Percentiles rank a stretch among this genome's conserved stretches.
These are phyloP conservation scores for Platycheirus rosarum DNA, from an alignment of 2,888 invertebrate species.

Conservation along the genomic window DNA sequence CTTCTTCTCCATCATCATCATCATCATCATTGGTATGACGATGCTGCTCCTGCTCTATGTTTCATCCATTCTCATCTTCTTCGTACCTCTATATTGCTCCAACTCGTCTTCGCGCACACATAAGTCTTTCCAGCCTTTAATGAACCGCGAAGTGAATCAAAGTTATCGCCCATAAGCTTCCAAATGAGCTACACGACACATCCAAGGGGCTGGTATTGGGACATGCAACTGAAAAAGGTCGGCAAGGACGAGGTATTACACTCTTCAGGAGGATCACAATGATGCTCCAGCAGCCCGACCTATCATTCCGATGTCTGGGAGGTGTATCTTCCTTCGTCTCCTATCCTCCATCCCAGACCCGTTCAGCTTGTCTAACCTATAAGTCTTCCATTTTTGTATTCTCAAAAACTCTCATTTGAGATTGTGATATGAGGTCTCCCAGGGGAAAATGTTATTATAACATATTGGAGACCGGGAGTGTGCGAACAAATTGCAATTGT, in stretches of 20 bases:
- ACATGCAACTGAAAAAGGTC: conserved; percentile 2
- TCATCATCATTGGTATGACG: conserved; percentile 13
- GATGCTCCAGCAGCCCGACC: conserved; percentile 45
- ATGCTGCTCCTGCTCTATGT: conserved; percentile 42
- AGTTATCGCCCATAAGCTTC: conserved; percentile 75
- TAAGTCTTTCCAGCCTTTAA: conserved; percentile 78
- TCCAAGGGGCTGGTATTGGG: conserved; percentile 7
- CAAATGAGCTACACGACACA: conserved; percentile 72
- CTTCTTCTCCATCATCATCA: conserved; percentile 14
- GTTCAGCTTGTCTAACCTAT: neutral
- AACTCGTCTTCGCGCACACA: conserved; percentile 53
- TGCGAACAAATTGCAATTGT: conserved; percentile 83
- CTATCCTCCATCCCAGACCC: neutral
- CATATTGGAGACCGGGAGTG: conserved; percentile 76
- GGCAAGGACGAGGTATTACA: conserved; percentile 35
- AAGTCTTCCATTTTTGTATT: conserved; percentile 55
- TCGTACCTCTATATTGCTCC: conserved; percentile 11
- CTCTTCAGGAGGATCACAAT: conserved; percentile 59
- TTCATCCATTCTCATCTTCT: conserved; percentile 51
- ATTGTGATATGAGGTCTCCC: conserved; percentile 59
- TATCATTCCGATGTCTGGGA: conserved; percentile 61
- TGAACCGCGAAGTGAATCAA: conserved; percentile 82
- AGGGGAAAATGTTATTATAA: conserved; percentile 53
- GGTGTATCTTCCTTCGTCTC: conserved; percentile 51
- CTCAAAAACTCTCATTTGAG: conserved; percentile 62